Base-by-base conservation (phyloP, 2,113 vertebrate genomes). In the Fukomys damarensis region DNA sequence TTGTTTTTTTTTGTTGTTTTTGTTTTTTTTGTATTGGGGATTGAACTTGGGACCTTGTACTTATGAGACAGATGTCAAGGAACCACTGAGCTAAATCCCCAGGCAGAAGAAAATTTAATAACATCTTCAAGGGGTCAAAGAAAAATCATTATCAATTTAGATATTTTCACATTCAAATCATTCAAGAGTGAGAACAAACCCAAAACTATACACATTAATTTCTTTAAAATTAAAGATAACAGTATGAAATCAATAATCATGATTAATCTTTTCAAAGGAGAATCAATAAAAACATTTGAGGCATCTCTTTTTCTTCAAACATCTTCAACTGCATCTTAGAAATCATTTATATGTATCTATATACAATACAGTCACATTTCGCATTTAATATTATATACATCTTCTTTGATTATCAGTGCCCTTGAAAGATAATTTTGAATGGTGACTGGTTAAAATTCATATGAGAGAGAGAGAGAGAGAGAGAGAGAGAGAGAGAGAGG, bases 391-490 rank as follows among this genome's bases (percentile, higher is more conserved):
- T 76, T 30, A 59, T 20, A 32, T 28, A 24, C 9, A 16, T 59
- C 49, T 46, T 59, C 49, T 46, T 82, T 85, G 84, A 52, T 96
- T 89, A 89, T 89, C 38, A 49, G 10, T 76, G 58, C 63, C 20
- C 58, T 86, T 59, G 77, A 89, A 61, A 58, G 19, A 81, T 54
- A 59, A 72, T 91, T 92, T 85, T 85, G 81, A 92, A 92, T 90
- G 63, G 35, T 59, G 56, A 59, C 32, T 43, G 38, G 80, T 61
- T 89, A 85, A 91, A 95, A 92, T 26, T 22, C 17, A 35, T 28
- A 74, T 17, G 30, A 81, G 61, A 93, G 41, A 92, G 58, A 88
- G 30, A 79, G 46, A 52, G 65, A 65, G 58, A 88, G 30, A 79
- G 46, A 52, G 65, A 65, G 30, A 81, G 61, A 93, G 41, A 92